Evolutionary conservation across 2,797 vertebrate species (phyloP), one percentile per base, ranked within the genome.

Genomic region (Anas bahamensis): DNA sequence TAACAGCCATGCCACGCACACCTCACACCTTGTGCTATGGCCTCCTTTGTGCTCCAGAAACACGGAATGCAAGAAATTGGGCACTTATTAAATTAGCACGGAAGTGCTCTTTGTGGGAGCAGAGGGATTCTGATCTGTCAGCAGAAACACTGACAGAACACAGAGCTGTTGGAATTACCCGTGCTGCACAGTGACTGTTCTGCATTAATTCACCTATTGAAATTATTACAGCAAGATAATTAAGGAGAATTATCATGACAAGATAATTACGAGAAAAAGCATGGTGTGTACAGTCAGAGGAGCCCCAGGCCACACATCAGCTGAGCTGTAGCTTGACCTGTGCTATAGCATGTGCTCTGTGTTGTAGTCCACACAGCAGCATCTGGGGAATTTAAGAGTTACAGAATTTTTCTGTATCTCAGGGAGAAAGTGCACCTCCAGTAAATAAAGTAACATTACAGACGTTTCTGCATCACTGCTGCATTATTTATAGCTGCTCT

Each of bases 401-500:
- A 93, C 91, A 16, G 60, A n/a, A n/a, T n/a, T n/a, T n/a, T n/a
- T 50, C 44, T 61, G 31, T 8, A 21, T 56, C 64, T 85, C 24
- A 3, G 16, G 10, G 77, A 85, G 41, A 60, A 39, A 85, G 39
- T 11, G n/a, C 31, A 68, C n/a, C 88, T 77, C 87, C 72, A 17
- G 50, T 65, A 90, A 90, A 83, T 55, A 71, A 64, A 74, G 86
- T 8, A 85, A 8, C 82, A 39, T 64, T 53, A 65, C 79, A 86
- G 82, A 7, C 41, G 11, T 16, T 57, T 74, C 92, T 44, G 90
- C 82, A 89, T 39, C 52, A 9, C 63, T 48, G 26, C 71, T 89
- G 55, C 24, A 75, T 89, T 94, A 92, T 92, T 92, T 94, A 94
- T 39, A 59, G 76, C 79, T 89, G 82, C 84, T 81, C 77, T 88